phyloP scores from a whole-genome alignment of 2,888 invertebrate genomes.

The Synergus itoensis region DNA sequence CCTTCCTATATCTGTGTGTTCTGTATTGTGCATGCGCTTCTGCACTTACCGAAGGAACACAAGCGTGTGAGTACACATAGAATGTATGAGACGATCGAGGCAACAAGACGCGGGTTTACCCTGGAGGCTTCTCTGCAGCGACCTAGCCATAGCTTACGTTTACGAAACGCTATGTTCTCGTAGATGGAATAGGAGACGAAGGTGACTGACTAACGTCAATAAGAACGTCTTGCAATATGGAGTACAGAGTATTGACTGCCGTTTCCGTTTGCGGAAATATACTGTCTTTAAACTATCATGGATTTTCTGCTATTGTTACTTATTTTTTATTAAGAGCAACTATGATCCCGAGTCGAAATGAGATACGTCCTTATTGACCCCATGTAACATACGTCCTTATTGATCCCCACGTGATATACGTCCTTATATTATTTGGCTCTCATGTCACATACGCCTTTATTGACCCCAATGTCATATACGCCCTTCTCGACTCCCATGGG shows the following conservation, averaged over 20 bases:
- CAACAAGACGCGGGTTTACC: background rate
- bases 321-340: no score
- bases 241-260: background rate
- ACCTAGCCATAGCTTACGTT: background rate
- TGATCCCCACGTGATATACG: no score
- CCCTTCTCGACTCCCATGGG: no score
- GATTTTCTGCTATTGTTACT: no score
- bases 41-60: background rate
- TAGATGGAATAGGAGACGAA: background rate
- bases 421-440: no score
- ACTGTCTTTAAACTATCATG: no score
- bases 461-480: no score
- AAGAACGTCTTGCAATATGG: slow-evolving; percentile 12
- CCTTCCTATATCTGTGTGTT: slow-evolving; percentile 8
- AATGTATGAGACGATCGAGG: background rate
- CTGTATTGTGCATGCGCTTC: slow-evolving; percentile 1
- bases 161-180: background rate
- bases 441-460: no score
- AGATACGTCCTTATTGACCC: no score
- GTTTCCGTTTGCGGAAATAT: no score
- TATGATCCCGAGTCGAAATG: no score
- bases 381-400: no score
- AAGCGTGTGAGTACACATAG: background rate
- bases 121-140: background rate
- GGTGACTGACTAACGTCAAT: slow-evolving; percentile 6